Evolutionary conservation across 1,140 invertebrate genomes (phyloP).

Genomic region (Drosophila obscura): DNA sequence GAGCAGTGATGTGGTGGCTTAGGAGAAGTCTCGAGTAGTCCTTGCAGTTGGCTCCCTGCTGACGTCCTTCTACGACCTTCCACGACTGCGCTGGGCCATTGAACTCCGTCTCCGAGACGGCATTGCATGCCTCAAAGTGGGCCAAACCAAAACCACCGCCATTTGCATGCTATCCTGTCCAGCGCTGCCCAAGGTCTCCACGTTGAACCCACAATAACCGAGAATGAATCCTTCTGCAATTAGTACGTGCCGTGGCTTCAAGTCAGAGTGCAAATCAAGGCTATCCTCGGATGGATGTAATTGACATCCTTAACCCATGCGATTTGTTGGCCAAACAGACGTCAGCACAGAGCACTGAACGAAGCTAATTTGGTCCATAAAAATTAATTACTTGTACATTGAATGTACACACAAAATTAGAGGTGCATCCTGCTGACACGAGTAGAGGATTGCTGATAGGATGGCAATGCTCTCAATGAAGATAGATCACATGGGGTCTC

Average conservation of each 20-base stretch:
- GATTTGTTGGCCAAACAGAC: conserved; percentile 38
- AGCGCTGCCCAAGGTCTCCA: conserved; percentile 30
- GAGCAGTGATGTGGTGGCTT: not conserved
- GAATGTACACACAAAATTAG: not conserved
- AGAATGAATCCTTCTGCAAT: conserved; percentile 20
- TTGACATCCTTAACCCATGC: not conserved
- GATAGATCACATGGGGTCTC: too few relatives aligned
- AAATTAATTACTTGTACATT: not conserved
- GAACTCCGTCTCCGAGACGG: conserved; percentile 16
- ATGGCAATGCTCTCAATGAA: not conserved
- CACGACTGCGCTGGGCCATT: conserved; percentile 3
- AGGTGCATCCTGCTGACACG: not conserved
- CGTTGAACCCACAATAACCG: not conserved
- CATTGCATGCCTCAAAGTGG: conserved; percentile 36
- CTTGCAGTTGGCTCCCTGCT: conserved; percentile 17
- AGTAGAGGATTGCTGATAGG: not conserved
- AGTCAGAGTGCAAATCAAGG: conserved; percentile 11
- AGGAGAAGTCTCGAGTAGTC: not conserved
- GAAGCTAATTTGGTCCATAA: conserved; percentile 16
- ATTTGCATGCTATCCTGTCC: conserved; percentile 45
- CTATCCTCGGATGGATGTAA: not conserved
- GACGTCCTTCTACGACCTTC: conserved; percentile 46
- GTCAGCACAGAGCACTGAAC: conserved; percentile 1
- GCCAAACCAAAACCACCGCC: conserved; percentile 23
- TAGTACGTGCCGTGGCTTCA: conserved; percentile 32